phyloP scores from a whole-genome alignment of 2,797 vertebrate genomes.

The Prunella strophiata region DNA sequence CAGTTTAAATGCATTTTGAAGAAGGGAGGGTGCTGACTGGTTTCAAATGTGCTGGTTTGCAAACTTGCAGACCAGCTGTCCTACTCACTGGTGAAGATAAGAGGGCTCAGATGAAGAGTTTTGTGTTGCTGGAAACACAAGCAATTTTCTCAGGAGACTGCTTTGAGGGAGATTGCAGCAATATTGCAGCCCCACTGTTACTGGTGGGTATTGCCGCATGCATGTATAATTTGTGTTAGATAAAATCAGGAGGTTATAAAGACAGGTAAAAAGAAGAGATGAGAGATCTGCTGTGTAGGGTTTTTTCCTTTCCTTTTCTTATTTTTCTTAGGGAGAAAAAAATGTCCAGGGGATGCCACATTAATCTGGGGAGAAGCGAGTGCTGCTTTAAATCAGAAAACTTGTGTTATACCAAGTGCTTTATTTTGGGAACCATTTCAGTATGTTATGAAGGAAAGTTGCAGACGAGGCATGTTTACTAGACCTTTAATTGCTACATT shows the following conservation, averaged over 20 bases:
- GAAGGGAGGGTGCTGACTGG: slow-evolving; percentile 2
- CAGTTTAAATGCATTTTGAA: neutral
- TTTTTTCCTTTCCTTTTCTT: neutral
- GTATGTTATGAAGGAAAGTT: slow-evolving; percentile 71
- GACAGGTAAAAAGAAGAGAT: neutral
- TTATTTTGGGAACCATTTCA: slow-evolving; percentile 64
- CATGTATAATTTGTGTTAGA: slow-evolving; percentile 32
- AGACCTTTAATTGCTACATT: slow-evolving; percentile 75
- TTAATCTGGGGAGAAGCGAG: neutral
- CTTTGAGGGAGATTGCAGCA: slow-evolving; percentile 49
- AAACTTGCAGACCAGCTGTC: slow-evolving; percentile 49
- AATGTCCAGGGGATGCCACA: neutral
- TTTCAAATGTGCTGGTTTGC: slow-evolving; percentile 9
- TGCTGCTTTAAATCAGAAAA: slow-evolving; percentile 62
- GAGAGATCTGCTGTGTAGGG: neutral
- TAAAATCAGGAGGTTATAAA: slow-evolving; percentile 67
- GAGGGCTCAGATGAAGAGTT: slow-evolving; percentile 44
- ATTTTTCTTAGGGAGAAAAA: neutral
- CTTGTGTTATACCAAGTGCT: slow-evolving; percentile 29
- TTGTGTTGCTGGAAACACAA: slow-evolving; percentile 41
- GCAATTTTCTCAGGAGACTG: slow-evolving; percentile 47
- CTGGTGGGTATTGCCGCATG: neutral
- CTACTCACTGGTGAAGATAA: slow-evolving; percentile 40
- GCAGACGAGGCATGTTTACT: slow-evolving; percentile 72
- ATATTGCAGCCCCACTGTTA: slow-evolving; percentile 29